Evolutionary conservation across 2,888 invertebrate genomes (phyloP).

Genomic region (Andrena marginata): DNA sequence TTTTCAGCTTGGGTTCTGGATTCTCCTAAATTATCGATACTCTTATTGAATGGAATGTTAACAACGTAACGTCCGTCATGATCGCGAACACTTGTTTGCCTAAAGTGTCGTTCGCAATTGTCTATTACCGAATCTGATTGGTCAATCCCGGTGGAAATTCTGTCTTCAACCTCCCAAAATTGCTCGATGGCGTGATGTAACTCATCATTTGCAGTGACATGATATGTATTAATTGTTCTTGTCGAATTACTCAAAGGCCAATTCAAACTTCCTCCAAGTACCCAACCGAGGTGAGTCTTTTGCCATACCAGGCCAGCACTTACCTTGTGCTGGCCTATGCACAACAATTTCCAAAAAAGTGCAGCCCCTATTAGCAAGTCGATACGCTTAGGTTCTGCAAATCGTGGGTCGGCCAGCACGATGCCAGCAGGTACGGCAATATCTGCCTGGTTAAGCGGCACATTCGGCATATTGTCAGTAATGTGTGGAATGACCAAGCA

Average conservation of each 20-base stretch:
- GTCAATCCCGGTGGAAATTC: neutral
- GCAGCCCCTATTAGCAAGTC: slow-evolving; percentile 37
- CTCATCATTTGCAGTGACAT: slow-evolving; percentile 5
- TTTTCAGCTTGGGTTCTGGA: neutral
- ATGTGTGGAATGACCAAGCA: slow-evolving; percentile 5
- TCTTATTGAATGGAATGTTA: slow-evolving; percentile 6
- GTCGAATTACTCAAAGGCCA: neutral
- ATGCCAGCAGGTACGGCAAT: neutral
- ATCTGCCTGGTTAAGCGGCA: neutral
- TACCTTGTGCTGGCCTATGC: slow-evolving; percentile 19
- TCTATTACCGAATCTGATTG: neutral
- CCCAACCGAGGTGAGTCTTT: slow-evolving; percentile 32
- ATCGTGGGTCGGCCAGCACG: slow-evolving; percentile 24
- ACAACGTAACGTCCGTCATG: slow-evolving; percentile 2
- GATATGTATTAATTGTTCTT: neutral
- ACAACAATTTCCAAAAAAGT: slow-evolving; percentile 27
- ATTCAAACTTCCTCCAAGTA: slow-evolving; percentile 3
- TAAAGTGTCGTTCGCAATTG: slow-evolving; percentile 1
- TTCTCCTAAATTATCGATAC: neutral
- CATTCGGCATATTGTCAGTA: slow-evolving; percentile 28
- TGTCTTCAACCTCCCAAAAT: slow-evolving; percentile 32
- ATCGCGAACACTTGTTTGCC: neutral
- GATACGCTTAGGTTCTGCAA: slow-evolving; percentile 10
- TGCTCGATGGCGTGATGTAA: neutral
- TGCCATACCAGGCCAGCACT: neutral